Evolutionary conservation across 2,888 invertebrate genomes (phyloP), one percentile per base, ranked within the genome.

Genomic region (Brachynemurus nebulosus): DNA sequence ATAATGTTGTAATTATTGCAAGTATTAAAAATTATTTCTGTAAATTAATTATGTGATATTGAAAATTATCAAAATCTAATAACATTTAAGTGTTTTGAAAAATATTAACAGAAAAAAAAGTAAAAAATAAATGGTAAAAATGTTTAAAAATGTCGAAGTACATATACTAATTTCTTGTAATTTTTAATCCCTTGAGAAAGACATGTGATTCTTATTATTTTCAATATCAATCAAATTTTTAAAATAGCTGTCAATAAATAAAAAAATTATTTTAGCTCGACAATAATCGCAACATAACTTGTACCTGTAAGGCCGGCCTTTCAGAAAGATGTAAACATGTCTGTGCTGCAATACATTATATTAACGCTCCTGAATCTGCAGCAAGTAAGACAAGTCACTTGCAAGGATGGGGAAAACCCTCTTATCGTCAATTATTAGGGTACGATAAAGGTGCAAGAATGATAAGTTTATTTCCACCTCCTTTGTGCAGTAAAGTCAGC

Each of bases 1-100:
- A 48, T 17, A 35, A 40, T 39, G 40, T 48, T 2, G 39, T 46
- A 48, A 41, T 47, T 12, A 38, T 19, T 30, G 45, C 47, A 48
- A 20, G 45, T 48, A 47, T 36, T 18, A 2, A 36, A 6, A 36
- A 5, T 14, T 36, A 4, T n/a, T n/a, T 12, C 18, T 36, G 14
- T 36, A 16, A 16, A 16, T 36, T n/a, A 36, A 36, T 17, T 36
- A 16, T 36, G 17, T 36, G 11, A 18, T 17, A 36, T n/a, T n/a
- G n/a, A n/a, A n/a, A n/a, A n/a, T n/a, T n/a, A n/a, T n/a, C n/a
- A n/a, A n/a, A n/a, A n/a, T n/a, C n/a, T n/a, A n/a, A n/a, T n/a
- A n/a, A n/a, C n/a, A n/a, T n/a, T n/a, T n/a, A n/a, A n/a, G n/a
- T n/a, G n/a, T n/a, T n/a, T n/a, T n/a, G n/a, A n/a, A n/a, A n/a